Evolutionary conservation across 2,888 invertebrate genomes (phyloP).

Genomic region (Deilephila elpenor): DNA sequence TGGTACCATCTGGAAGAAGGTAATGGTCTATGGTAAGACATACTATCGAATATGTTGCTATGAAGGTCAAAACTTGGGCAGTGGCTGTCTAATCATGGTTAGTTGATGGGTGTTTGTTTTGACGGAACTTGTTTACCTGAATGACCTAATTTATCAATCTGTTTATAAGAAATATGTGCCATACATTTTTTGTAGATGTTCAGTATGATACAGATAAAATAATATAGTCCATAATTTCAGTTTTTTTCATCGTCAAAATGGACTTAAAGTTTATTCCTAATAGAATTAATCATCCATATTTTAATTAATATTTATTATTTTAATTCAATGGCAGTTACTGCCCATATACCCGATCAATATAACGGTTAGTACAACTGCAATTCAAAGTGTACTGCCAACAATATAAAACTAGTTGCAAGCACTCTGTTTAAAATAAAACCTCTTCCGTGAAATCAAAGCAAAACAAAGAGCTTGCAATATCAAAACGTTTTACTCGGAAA

Average conservation of each 20-base stretch:
- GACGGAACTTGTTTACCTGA: neutral
- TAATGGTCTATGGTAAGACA: neutral
- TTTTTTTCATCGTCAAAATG: no score
- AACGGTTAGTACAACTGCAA: neutral
- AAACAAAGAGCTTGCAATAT: constrained; percentile 4
- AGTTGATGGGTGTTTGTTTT: neutral
- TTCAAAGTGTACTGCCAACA: neutral
- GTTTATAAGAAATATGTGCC: neutral
- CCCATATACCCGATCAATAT: neutral
- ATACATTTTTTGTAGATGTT: neutral
- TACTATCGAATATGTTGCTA: neutral
- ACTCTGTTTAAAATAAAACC: constrained; percentile 1
- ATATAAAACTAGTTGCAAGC: neutral
- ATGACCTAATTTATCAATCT: neutral
- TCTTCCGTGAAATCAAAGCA: neutral
- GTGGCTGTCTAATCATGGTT: neutral
- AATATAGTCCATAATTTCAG: no score
- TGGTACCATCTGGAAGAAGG: no score
- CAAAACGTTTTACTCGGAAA: neutral
- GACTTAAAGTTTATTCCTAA: no score
- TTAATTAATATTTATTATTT: no score
- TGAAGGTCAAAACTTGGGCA: constrained; percentile 1
- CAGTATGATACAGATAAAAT: no score
- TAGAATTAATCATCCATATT: no score
- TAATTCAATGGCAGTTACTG: neutral